Evolutionary conservation across 2,888 invertebrate species (phyloP).

Genomic region (Norana najaformis): DNA sequence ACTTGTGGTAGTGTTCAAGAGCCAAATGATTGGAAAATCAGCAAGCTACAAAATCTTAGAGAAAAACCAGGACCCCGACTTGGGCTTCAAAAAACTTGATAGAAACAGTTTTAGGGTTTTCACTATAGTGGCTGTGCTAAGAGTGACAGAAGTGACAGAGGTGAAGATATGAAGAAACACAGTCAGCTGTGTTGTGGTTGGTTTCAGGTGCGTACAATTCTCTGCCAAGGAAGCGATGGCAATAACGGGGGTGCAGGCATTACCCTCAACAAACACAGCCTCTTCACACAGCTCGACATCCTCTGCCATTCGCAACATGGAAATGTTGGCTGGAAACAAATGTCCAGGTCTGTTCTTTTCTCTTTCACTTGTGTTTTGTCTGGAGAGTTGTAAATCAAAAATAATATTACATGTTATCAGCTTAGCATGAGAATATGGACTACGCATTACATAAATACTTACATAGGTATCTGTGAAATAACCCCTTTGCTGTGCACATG

Average conservation of each 20-base stretch:
- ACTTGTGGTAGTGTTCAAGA: not conserved
- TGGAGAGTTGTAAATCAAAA: not conserved
- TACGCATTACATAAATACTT: too few species aligned
- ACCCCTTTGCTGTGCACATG: not conserved
- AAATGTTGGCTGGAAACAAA: constrained; percentile 45
- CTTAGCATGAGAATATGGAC: too few species aligned
- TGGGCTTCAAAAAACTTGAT: too few species aligned
- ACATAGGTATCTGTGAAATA: too few species aligned
- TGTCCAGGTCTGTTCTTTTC: constrained; percentile 41
- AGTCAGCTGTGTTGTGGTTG: not conserved
- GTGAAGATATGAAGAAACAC: not conserved
- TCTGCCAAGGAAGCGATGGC: not conserved
- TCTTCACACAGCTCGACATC: constrained; percentile 47
- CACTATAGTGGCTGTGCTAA: too few species aligned
- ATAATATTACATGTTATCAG: too few species aligned
- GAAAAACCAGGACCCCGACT: not conserved
- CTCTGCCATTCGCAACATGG: constrained; percentile 42
- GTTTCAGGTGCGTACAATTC: constrained; percentile 16
- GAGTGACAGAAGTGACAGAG: not conserved
- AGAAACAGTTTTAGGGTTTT: too few species aligned
- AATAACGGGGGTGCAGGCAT: constrained; percentile 18
- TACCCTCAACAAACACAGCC: constrained; percentile 36
- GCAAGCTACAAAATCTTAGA: not conserved
- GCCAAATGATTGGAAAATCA: not conserved
- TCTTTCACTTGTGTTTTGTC: not conserved